Conservation (phyloP, 2,797 vertebrate species). For the Podarcis lilfordi region DNA sequence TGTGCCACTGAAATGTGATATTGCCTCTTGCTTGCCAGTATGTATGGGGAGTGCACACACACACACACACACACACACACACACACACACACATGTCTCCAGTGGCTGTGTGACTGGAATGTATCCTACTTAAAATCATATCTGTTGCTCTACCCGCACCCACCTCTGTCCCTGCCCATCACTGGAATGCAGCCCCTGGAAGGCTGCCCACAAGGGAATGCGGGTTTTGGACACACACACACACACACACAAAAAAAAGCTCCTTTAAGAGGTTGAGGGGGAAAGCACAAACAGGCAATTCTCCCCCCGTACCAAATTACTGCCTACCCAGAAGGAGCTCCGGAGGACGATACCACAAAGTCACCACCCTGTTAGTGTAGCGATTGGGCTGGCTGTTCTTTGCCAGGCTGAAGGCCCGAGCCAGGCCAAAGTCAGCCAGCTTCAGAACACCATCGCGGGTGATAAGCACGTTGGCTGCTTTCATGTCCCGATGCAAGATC, state of each 20-base stretch:
- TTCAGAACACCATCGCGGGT: slow-evolving; percentile 95
- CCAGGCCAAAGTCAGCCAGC: slow-evolving; percentile 94
- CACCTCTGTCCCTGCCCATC: too few species aligned
- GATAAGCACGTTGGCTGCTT: slow-evolving; percentile 96
- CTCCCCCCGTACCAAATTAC: not conserved
- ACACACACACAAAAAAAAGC: too few species aligned
- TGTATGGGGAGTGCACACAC: too few species aligned
- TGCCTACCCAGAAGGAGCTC: slow-evolving; percentile 92
- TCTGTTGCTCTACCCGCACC: too few species aligned
- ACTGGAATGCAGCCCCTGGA: too few species aligned
- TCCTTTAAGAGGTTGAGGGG: not conserved
- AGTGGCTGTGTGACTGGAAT: too few species aligned
- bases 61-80: too few species aligned
- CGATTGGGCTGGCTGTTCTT: slow-evolving; percentile 98
- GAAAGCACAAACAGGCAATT: not conserved
- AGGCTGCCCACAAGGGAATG: too few species aligned
- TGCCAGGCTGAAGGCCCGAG: slow-evolving; percentile 95
- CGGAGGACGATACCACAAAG: slow-evolving; percentile 95
- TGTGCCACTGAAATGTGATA: too few species aligned
- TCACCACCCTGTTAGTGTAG: slow-evolving; percentile 97
- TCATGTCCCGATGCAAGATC: slow-evolving; percentile 98
- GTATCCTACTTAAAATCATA: too few species aligned
- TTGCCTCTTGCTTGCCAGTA: too few species aligned
- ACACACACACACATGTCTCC: too few species aligned
- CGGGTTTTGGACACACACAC: not conserved